phyloP scores from a whole-genome alignment of 2,113 vertebrate genomes.

The Turnix velox region DNA sequence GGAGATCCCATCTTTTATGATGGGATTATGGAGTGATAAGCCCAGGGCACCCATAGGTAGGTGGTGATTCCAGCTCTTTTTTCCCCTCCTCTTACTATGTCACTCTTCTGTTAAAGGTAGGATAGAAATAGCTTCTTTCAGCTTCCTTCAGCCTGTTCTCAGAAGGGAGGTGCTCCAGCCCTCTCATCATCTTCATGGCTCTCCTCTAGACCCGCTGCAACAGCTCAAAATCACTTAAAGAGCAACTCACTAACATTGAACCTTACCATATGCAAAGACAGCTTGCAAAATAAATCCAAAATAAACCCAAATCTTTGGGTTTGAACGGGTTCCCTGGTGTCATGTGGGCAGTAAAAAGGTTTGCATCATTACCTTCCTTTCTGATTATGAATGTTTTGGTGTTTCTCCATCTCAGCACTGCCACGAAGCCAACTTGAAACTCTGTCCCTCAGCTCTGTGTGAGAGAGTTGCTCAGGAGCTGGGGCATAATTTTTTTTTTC shows the following conservation, averaged over 20 bases:
- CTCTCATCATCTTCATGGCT: too few relatives aligned
- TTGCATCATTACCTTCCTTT: not conserved
- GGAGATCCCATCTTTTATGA: too few relatives aligned
- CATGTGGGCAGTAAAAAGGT: not conserved
- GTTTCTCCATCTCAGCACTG: constrained; percentile 24
- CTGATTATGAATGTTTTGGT: constrained; percentile 26
- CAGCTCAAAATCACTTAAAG: too few relatives aligned
- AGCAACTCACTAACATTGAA: not conserved
- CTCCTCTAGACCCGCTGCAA: too few relatives aligned
- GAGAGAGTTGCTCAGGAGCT: constrained; percentile 61
- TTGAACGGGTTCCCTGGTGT: not conserved
- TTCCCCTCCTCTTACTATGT: too few relatives aligned
- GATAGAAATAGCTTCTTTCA: too few relatives aligned
- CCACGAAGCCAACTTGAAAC: constrained; percentile 25
- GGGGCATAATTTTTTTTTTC: constrained; percentile 72
- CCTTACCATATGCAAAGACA: not conserved
- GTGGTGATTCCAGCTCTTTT: too few relatives aligned
- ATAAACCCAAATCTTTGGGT: not conserved
- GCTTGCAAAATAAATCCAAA: not conserved
- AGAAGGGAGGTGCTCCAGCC: too few relatives aligned
- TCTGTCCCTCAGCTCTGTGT: not conserved
- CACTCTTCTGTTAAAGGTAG: too few relatives aligned
- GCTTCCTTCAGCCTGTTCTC: too few relatives aligned
- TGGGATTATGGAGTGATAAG: too few relatives aligned
- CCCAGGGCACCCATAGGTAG: too few relatives aligned